A percentile compares a stretch with the other conserved stretches of the same genome.
Evolutionary conservation across 2,797 vertebrate genomes (phyloP).

Genomic region (Melanotaenia nigrans): DNA sequence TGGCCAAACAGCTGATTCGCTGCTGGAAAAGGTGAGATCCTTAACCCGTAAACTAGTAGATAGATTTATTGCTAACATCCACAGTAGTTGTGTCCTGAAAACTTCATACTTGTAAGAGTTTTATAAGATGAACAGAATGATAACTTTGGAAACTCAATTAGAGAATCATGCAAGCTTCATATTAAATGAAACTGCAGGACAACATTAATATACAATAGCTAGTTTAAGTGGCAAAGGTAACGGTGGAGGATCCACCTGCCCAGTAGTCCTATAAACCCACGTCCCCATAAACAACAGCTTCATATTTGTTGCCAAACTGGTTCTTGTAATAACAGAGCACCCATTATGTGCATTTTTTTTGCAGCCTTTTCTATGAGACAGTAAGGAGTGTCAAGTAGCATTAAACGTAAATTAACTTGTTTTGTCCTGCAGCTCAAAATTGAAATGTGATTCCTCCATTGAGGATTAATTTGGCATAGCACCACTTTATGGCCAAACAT

Average conservation of each 20-base stretch:
- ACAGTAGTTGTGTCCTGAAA: background rate
- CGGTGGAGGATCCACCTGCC: background rate
- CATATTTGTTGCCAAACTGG: slow-evolving; percentile 40
- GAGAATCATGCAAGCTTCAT: background rate
- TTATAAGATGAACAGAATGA: background rate
- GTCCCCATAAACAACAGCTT: slow-evolving; percentile 5
- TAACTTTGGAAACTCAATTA: background rate
- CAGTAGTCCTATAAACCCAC: background rate
- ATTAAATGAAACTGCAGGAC: background rate
- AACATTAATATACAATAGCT: background rate
- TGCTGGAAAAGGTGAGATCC: slow-evolving; percentile 83
- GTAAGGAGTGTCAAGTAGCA: background rate
- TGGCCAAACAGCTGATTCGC: slow-evolving; percentile 71
- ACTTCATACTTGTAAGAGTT: background rate
- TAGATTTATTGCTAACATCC: background rate
- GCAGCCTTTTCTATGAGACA: background rate
- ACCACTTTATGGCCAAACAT: background rate
- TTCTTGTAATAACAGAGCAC: slow-evolving; percentile 38
- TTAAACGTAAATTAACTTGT: background rate
- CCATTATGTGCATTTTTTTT: slow-evolving; percentile 4
- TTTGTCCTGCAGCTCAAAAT: background rate
- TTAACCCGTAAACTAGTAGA: background rate
- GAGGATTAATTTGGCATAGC: background rate
- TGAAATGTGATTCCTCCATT: background rate
- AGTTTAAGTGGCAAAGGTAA: background rate